Evolutionary conservation across 2,113 vertebrate genomes (phyloP), one percentile per base, ranked within the genome.

Genomic region (Ammodytes dubius): DNA sequence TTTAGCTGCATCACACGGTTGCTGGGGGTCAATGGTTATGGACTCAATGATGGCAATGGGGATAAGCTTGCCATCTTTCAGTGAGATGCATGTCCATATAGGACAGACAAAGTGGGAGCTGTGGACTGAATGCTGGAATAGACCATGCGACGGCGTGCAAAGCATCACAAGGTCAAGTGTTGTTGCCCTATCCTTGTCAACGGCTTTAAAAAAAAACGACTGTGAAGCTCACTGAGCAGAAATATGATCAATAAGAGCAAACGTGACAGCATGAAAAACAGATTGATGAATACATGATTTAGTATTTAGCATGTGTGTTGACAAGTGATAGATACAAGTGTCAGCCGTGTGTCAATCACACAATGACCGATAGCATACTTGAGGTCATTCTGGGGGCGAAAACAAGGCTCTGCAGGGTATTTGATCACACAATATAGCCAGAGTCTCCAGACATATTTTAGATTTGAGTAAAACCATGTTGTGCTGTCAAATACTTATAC

Each of bases 31-130:
- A 86, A 65, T 90, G 85, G 79, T 88, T 54, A 86, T 14, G 59
- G 64, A 66, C 63, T 79, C 54, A 17, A 83, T 84, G 72, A 79
- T 71, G 77, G 27, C 27, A 27, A 27, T 27, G 27, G 27, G 87
- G 87, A 91, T 85, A 87, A 91, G 82, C 88, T 88, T 17, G 67
- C 66, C 56, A 86, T 87, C 82, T 78, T 89, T 92, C 76, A 88
- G 53, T 1, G 19, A 70, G 49, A 27, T 27, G 54, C 68, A 59
- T 83, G 85, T 78, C 58, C 17, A 70, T 59, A 74, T 43, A 77
- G 50, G 71, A 68, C 45, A 69, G 49, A 27, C 56, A 82, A 70
- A 60, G 61, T 68, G 50, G 65, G 58, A 45, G 75, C 75, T 47
- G 74, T 46, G 57, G 64, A 75, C 12, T 49, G 78, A 42, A 81